Evolutionary conservation across 2,797 vertebrate species (phyloP), one percentile per base, ranked within the genome.

Genomic region (Peromyscus attwateri): DNA sequence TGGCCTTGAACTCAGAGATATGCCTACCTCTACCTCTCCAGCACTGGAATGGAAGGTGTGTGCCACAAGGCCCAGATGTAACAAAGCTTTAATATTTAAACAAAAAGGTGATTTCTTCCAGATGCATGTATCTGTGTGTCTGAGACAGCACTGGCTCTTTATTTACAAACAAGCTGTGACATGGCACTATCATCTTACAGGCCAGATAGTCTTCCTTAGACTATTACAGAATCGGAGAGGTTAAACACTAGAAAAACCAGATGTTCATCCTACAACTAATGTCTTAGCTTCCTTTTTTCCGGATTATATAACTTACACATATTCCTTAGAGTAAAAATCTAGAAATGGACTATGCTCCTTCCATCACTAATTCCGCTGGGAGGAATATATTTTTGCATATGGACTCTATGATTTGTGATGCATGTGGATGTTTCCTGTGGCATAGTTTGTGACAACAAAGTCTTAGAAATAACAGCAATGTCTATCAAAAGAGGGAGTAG

Each of bases 381-480:
- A 82, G 40, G 19, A 83, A 83, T 92, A 43, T 89, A 49, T 83
- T 79, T 40, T 73, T 70, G 40, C 60, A 93, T 23, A 71, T 71
- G 37, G 5, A 43, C 9, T 66, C 21, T 23, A 12, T 92, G 73
- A 92, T 95, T 92, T 94, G 88, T 64, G 23, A 71, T 71, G 23
- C 81, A 14, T 62, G 76, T 57, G 76, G 13, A 87, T 75, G n/a
- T 85, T 95, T 80, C 95, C 34, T 60, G 19, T 75, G 60, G 49
- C 31, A 71, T 71, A 92, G 62, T 87, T 92, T 93, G 52, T 91
- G 84, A 62, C 31, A 55, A 85, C 57, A 70, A 90, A 75, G 80
- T 60, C 60, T 49, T 84, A 49, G n/a, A 90, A 95, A 91, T 49
- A 81, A 83, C 25, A 94, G 43, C 95, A 94, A 85, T 85, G 66